Base-by-base conservation (phyloP, 1,140 invertebrate species). In the Drosophila willistoni region DNA sequence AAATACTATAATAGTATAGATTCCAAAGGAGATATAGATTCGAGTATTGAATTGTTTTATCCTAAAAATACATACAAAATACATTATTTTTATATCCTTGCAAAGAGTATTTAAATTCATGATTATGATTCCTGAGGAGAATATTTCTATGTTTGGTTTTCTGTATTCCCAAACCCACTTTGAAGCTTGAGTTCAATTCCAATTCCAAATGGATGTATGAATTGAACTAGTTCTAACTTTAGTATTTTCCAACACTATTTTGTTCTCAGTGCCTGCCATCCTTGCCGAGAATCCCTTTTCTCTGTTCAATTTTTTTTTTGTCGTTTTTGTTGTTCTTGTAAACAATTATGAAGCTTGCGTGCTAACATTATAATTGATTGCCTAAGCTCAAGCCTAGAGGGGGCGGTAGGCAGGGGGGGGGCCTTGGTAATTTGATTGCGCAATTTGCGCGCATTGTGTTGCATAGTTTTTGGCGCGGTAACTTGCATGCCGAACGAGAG, bases 281-380 rank as follows among this genome's bases (percentile, higher is more conserved):
- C 44, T 51, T 12, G 22, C 34, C 55, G n/a, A n/a, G n/a, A n/a
- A 1, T 10, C 10, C 17, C 36, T 1, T 6, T 1, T 19, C 29
- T 51, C 29, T 55, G 9, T 54, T 2, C 10, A 9, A 0, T 9
- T 17, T 47, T 22, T 19, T 51, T 12, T 3, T 22, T 51, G 14
- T 22, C 19, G 14, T 51, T 51, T 9, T 51, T 51, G 44, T 22
- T 51, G 17, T 60, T 66, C 62, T 63, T 77, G 76, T 81, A 64
- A 70, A 54, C 79, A 75, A 82, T 78, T 81, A 71, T 61, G 71
- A 54, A 68, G 65, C 81, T 87, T 81, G 84, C 84, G 89, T 87
- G 84, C 84, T 72, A 87, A 84, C 77, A 80, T 89, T 87, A 89
- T 87, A 87, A 87, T 87, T 87, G 84, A 87, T 87, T 87, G 84